phyloP scores from a whole-genome alignment of 2,113 vertebrate genomes.

The Archilochus colubris region DNA sequence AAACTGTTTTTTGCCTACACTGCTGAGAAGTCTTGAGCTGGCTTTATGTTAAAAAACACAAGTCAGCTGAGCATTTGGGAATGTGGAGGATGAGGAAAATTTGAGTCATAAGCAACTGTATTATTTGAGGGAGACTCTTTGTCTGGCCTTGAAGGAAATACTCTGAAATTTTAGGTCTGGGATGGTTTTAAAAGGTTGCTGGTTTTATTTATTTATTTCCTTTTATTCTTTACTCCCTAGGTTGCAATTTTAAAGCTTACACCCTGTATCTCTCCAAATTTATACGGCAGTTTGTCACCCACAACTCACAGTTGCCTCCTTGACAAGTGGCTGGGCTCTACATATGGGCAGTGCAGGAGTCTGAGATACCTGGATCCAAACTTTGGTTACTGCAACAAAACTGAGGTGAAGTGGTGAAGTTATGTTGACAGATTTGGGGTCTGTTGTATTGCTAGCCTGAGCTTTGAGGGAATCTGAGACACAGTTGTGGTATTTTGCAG shows the following conservation, averaged over 20 bases:
- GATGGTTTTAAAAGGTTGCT: neutral
- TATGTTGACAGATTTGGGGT: neutral
- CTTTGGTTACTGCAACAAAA: neutral
- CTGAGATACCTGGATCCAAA: neutral
- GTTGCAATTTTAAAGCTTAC: neutral
- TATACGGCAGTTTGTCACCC: neutral
- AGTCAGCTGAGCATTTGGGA: neutral
- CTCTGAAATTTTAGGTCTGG: neutral
- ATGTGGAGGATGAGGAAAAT: neutral
- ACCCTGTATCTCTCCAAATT: neutral
- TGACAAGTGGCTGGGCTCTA: neutral
- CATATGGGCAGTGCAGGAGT: rapidly evolving
- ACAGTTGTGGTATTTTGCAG: constrained; percentile 6
- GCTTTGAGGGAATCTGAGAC: neutral
- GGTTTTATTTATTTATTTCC: neutral
- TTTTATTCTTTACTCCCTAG: neutral
- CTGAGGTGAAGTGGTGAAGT: neutral
- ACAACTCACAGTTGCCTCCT: neutral
- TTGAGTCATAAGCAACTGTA: neutral
- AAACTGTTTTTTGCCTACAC: neutral
- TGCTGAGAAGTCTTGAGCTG: neutral
- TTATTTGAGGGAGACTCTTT: neutral
- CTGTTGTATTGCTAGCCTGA: neutral
- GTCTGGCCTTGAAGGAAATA: neutral
- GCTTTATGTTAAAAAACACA: neutral